These are phyloP conservation scores for Toxostoma redivivum DNA, from an alignment of 2,113 vertebrate genomes.

Conservation along the genomic window DNA sequence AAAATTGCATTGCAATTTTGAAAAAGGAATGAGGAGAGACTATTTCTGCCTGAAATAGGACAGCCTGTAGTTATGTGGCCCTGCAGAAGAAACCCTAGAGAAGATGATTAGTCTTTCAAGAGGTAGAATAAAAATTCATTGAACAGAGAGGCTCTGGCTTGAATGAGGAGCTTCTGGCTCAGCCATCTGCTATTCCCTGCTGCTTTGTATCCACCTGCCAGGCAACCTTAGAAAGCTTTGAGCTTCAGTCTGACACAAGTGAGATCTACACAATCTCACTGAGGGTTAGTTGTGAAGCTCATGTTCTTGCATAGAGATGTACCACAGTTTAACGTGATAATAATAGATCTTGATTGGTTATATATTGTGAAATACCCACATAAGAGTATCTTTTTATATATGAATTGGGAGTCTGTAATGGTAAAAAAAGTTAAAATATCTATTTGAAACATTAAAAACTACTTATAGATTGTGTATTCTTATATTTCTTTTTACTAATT, in stretches of 20 bases:
- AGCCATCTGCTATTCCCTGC: neutral
- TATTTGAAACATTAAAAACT: neutral
- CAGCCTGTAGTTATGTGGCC: neutral
- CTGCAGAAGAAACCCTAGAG: neutral
- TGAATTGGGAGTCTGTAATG: neutral
- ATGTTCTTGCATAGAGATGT: neutral
- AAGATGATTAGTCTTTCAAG: neutral
- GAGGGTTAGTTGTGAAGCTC: neutral
- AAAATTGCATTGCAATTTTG: neutral
- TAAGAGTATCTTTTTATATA: neutral
- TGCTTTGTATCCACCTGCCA: neutral
- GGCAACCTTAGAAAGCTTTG: neutral
- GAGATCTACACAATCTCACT: fast-evolving
- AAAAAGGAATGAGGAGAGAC: neutral
- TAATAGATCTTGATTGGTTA: neutral
- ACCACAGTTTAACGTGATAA: neutral
- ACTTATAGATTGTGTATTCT: neutral
- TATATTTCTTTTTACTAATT: slow-evolving; percentile 29
- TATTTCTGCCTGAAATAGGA: neutral
- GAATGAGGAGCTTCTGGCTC: neutral
- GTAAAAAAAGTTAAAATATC: neutral
- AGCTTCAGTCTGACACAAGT: neutral
- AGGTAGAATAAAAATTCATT: neutral
- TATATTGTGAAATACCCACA: neutral
- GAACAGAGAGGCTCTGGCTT: neutral